Evolutionary conservation across 2,888 invertebrate genomes (phyloP).

Genomic region (Elgonia sp.): DNA sequence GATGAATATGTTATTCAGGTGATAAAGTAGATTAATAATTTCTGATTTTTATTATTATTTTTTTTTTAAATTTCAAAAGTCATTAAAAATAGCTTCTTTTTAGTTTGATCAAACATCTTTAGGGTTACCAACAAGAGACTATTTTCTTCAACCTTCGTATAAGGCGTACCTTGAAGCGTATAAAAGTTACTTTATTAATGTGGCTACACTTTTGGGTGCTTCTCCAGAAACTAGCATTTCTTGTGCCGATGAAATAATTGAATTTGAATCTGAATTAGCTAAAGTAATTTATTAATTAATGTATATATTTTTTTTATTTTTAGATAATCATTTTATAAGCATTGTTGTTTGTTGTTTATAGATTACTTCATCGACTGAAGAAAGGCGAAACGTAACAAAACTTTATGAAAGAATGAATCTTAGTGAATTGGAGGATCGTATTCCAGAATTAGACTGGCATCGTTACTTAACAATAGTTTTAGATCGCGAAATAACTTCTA

Average conservation of each 20-base stretch:
- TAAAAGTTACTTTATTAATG: constrained; percentile 91
- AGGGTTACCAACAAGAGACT: constrained; percentile 92
- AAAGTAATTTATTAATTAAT: constrained; percentile 32
- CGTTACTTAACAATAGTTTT: constrained; percentile 91
- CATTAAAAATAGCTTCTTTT: constrained; percentile 13
- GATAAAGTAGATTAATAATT: constrained; percentile 60
- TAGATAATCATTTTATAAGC: neutral
- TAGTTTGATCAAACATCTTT: constrained; percentile 94
- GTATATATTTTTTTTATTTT: too few relatives aligned
- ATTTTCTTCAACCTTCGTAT: constrained; percentile 92
- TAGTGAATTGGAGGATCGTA: constrained; percentile 89
- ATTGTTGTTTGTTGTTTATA: constrained; percentile 31
- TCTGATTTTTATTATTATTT: too few relatives aligned
- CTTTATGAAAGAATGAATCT: constrained; percentile 94
- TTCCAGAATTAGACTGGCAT: constrained; percentile 92
- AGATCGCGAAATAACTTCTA: constrained; percentile 88
- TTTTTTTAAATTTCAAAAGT: too few relatives aligned
- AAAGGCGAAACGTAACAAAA: constrained; percentile 94
- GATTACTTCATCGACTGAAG: constrained; percentile 93
- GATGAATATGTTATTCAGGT: constrained; percentile 95
- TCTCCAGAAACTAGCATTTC: constrained; percentile 88
- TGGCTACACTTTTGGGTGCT: constrained; percentile 92
- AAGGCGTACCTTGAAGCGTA: constrained; percentile 93
- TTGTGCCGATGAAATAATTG: constrained; percentile 90
- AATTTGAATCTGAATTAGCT: constrained; percentile 45